A percentile compares a stretch with the other conserved stretches of the same genome.
These are phyloP conservation scores for Bilobella aurantiaca DNA, from an alignment of 1,140 invertebrate genomes.

Conservation along the genomic window DNA sequence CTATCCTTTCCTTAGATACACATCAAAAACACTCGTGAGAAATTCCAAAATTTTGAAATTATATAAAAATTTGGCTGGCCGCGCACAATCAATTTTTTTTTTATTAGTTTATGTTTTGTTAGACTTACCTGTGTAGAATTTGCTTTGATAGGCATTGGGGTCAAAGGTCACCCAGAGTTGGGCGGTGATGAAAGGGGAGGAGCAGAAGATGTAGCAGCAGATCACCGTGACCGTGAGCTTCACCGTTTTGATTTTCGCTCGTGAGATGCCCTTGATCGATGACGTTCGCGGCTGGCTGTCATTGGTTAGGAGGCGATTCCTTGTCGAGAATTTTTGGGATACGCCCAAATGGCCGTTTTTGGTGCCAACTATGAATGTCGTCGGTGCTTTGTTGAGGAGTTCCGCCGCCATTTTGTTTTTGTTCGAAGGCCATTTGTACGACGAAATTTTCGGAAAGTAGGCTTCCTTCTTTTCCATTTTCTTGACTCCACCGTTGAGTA, in stretches of 20 bases:
- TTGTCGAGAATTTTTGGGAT: not conserved
- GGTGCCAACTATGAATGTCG: too few relatives aligned
- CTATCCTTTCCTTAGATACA: too few relatives aligned
- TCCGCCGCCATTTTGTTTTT: not conserved
- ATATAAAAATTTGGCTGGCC: too few relatives aligned
- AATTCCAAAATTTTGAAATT: too few relatives aligned
- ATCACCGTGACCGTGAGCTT: conserved; percentile 66
- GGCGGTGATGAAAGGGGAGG: conserved; percentile 57
- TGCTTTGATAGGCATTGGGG: conserved; percentile 41
- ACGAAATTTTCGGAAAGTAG: too few relatives aligned
- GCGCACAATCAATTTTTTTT: too few relatives aligned
- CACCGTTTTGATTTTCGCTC: conserved; percentile 64
- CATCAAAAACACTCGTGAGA: too few relatives aligned
- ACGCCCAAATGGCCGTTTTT: not conserved
- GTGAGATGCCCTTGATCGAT: conserved; percentile 45
- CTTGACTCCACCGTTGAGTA: too few relatives aligned
- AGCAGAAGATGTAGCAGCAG: conserved; percentile 58
- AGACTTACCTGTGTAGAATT: conserved; percentile 47
- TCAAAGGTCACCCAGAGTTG: conserved; percentile 51
- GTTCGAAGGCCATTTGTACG: not conserved
- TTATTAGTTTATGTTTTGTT: too few relatives aligned
- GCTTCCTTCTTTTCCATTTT: too few relatives aligned
- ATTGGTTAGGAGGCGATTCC: not conserved
- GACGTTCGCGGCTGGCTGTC: conserved; percentile 12
- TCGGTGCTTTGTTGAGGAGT: not conserved